Percentiles rank a stretch among this genome's conserved stretches.
phyloP scores from a whole-genome alignment of 2,888 invertebrate genomes.

The Subacronicta megacephala region DNA sequence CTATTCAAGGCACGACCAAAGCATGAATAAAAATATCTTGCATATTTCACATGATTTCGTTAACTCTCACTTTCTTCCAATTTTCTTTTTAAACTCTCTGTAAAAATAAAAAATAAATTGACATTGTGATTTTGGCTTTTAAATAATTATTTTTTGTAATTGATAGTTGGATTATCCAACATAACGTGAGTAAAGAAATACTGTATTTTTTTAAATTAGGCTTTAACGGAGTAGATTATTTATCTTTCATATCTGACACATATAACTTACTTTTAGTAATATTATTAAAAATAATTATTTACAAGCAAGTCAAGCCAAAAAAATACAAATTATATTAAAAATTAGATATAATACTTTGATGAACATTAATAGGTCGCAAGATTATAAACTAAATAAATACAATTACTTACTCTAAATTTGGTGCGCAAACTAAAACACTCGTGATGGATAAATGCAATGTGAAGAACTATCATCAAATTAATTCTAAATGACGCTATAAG shows the following conservation, averaged over 20 bases:
- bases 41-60: conserved; percentile 53
- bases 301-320: conserved; percentile 21
- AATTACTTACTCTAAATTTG: conserved; percentile 58
- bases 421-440: conserved; percentile 59
- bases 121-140: conserved; percentile 13
- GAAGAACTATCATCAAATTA: conserved; percentile 16
- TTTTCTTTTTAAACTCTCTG: conserved; percentile 46
- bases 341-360: conserved; percentile 59
- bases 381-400: conserved; percentile 48
- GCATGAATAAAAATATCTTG: conserved; percentile 28
- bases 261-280: too few species aligned
- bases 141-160: conserved; percentile 6
- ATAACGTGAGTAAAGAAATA: too few species aligned
- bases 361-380: conserved; percentile 41
- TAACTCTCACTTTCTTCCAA: conserved; percentile 41
- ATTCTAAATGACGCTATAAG: background rate
- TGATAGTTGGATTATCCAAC: too few species aligned
- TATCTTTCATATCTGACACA: too few species aligned
- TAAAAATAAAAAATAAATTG: conserved; percentile 45
- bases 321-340: conserved; percentile 31
- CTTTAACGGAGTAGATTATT: too few species aligned
- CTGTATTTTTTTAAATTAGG: too few species aligned
- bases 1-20: conserved; percentile 9
- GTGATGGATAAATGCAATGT: conserved; percentile 54
- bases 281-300: conserved; percentile 2